Base-by-base conservation (phyloP, 2,113 vertebrate genomes). In the Electrona antarctica region DNA sequence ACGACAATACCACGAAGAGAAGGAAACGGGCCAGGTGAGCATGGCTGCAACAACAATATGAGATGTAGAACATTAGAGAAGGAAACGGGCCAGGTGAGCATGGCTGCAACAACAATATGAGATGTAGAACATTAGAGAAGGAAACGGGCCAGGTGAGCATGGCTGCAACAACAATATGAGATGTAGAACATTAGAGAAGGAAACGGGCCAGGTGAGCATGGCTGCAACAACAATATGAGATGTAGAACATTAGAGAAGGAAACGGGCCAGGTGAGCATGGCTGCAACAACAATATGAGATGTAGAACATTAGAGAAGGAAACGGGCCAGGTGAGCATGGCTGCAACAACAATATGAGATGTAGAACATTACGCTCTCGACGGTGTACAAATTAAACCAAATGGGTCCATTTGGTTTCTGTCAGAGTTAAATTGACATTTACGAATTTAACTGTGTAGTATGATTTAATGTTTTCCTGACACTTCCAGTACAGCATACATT, bases 271-370 rank as follows among this genome's bases (percentile, higher is more conserved):
- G 98, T 99, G 60, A 79, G 91, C 87, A 74, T 79, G 1, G 67
- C 9, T 51, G 6, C 45, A 1, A 33, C 69, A 47, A 76, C 85
- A 46, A 2, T 54, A 14, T 64, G 0, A 14, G 21, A 12, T 48
- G n/a, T n/a, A n/a, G n/a, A n/a, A n/a, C n/a, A n/a, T n/a, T n/a
- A 85, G 98, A 99, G 80, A 99, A 99, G 79, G 97, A 99, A 88
- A 97, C 96, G 0, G 97, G 97, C 0, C 97, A 99, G 95, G 98
- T 99, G 60, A 79, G 91, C 87, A 74, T 79, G 1, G 67, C 9
- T 51, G 6, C 45, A 1, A 33, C 69, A 47, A 76, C 85, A 46
- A 2, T 54, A 14, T 64, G 0, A 14, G 21, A 12, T 48, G 62
- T 46, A 68, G 21, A 77, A 14, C 61, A 51, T 7, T 14, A 8